Evolutionary conservation across 2,888 invertebrate species (phyloP).

Genomic region (Drosophila affinis): DNA sequence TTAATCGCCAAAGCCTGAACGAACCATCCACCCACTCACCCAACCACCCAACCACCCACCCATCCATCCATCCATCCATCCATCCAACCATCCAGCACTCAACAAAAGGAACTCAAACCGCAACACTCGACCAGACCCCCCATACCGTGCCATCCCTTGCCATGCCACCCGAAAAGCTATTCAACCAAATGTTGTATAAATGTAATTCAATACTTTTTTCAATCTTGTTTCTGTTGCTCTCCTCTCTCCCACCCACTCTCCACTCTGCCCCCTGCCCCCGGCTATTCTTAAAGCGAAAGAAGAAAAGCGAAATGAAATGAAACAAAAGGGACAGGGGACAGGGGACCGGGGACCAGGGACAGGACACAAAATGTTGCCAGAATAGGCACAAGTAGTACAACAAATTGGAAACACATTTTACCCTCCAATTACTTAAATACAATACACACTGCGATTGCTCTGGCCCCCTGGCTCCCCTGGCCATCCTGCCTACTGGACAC

Average conservation of each 20-base stretch:
- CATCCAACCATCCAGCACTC: constrained; percentile 45
- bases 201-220: constrained; percentile 79
- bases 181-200: constrained; percentile 77
- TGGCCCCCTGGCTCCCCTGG: background rate
- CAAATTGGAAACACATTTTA: constrained; percentile 79
- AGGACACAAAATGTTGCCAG: constrained; percentile 44
- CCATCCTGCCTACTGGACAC: background rate
- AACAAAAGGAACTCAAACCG: constrained; percentile 74
- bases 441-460: constrained; percentile 49
- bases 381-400: constrained; percentile 57
- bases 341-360: background rate
- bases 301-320: constrained; percentile 7
- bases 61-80: constrained; percentile 41
- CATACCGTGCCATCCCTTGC: constrained; percentile 43
- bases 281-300: background rate
- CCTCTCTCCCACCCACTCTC: constrained; percentile 33
- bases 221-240: constrained; percentile 54
- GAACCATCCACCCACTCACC: constrained; percentile 20
- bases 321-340: constrained; percentile 18
- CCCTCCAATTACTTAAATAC: constrained; percentile 77
- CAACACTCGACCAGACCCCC: constrained; percentile 47
- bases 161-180: constrained; percentile 55
- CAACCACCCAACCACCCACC: constrained; percentile 25
- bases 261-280: constrained; percentile 22
- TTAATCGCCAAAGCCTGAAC: constrained; percentile 35